Evolutionary conservation across 2,113 vertebrate species (phyloP).

Genomic region (Etheostoma spectabile): DNA sequence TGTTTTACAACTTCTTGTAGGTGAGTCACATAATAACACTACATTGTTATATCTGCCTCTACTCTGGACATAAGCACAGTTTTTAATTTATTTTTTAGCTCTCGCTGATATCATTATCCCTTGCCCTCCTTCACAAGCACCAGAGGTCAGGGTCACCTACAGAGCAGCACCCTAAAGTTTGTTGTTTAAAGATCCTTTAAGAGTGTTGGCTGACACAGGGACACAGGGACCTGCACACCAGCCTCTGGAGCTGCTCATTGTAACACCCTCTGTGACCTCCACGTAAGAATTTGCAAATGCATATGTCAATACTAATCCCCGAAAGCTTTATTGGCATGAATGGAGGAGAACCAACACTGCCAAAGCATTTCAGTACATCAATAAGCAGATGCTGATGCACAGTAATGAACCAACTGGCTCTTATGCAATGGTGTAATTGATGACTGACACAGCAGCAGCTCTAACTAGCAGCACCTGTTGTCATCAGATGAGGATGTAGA

Average conservation of each 20-base stretch:
- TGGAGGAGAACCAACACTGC: constrained; percentile 3
- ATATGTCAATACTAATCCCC: constrained; percentile 35
- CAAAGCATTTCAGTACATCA: constrained; percentile 40
- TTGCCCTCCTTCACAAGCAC: background rate
- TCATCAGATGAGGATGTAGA: constrained; percentile 14
- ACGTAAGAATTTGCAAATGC: constrained; percentile 37
- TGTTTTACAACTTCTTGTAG: background rate
- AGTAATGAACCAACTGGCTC: constrained; percentile 38
- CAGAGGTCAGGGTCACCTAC: constrained; percentile 16
- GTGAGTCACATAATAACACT: background rate
- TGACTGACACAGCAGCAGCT: constrained; percentile 28
- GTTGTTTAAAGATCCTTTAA: background rate
- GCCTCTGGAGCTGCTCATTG: constrained; percentile 9
- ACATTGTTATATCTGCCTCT: background rate
- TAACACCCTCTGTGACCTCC: background rate
- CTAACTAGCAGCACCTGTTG: constrained; percentile 16
- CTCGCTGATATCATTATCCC: constrained; percentile 11
- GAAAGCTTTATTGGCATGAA: constrained; percentile 36
- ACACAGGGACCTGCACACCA: background rate
- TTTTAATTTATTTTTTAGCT: background rate
- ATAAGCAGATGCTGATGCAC: constrained; percentile 32
- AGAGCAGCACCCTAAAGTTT: background rate
- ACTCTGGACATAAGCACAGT: background rate
- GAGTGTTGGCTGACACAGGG: background rate
- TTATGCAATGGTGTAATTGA: constrained; percentile 45